Evolutionary conservation across 2,797 vertebrate genomes (phyloP).

Genomic region (Dermochelys coriacea): DNA sequence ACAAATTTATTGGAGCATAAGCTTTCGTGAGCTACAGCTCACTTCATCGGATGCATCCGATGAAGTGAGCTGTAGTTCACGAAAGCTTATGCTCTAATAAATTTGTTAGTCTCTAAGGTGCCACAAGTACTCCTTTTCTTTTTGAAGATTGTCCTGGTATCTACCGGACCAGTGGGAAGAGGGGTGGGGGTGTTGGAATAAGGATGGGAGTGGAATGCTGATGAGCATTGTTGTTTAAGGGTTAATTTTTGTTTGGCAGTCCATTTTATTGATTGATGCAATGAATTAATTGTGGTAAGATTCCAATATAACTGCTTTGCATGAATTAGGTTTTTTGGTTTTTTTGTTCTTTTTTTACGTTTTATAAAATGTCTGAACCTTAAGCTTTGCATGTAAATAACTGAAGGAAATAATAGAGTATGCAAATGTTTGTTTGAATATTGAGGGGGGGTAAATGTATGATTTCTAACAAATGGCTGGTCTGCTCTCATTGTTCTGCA

Average conservation of each 20-base stretch:
- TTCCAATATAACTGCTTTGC: slow-evolving; percentile 33
- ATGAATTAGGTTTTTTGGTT: background rate
- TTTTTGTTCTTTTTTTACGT: slow-evolving; percentile 34
- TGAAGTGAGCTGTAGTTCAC: too few species aligned
- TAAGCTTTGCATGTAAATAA: slow-evolving; percentile 27
- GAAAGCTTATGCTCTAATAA: too few species aligned
- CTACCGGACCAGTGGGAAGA: background rate
- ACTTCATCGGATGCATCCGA: too few species aligned
- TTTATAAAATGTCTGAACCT: background rate
- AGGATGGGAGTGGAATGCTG: background rate
- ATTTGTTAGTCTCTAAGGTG: too few species aligned
- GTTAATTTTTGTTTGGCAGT: slow-evolving; percentile 32
- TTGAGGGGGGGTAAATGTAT: background rate
- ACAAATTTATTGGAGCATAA: too few species aligned
- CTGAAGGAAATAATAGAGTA: slow-evolving; percentile 15
- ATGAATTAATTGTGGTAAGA: too few species aligned
- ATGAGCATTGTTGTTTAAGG: background rate
- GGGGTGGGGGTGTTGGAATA: background rate
- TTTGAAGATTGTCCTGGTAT: background rate
- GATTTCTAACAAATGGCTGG: background rate
- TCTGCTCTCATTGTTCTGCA: background rate
- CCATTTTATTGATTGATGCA: slow-evolving; percentile 14
- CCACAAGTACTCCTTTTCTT: too few species aligned
- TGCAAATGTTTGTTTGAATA: background rate
- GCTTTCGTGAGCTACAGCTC: too few species aligned